phyloP scores from a whole-genome alignment of 2,113 vertebrate species.

The Colius striatus region DNA sequence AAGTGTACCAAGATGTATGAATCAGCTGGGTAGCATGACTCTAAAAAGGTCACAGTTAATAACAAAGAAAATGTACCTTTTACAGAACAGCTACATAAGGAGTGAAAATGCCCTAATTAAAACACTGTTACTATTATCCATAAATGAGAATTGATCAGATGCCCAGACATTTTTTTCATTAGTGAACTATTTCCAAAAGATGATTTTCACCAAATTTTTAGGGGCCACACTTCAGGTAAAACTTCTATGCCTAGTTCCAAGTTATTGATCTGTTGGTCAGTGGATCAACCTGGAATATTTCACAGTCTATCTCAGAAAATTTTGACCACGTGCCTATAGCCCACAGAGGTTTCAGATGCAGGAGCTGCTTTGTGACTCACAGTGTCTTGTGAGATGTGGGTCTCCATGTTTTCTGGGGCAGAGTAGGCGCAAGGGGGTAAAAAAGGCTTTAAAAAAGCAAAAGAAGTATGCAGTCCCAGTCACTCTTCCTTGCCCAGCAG shows the following conservation, averaged over 20 bases:
- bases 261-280: neutral
- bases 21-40: neutral
- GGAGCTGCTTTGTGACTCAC: neutral
- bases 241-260: neutral
- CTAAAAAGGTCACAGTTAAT: neutral
- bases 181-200: neutral
- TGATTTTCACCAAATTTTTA: neutral
- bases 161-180: neutral
- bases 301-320: neutral
- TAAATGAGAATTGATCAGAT: neutral
- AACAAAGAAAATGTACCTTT: neutral
- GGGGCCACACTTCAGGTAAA: neutral
- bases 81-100: neutral
- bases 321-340: neutral
- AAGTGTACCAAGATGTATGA: neutral
- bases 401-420: neutral
- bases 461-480: neutral
- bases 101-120: neutral
- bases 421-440: neutral
- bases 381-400: neutral
- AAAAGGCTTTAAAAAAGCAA: neutral
- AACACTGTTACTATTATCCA: neutral
- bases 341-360: neutral
- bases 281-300: neutral
- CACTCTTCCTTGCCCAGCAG: neutral